phyloP scores from a whole-genome alignment of 2,888 invertebrate genomes.

The Ophraella communa region DNA sequence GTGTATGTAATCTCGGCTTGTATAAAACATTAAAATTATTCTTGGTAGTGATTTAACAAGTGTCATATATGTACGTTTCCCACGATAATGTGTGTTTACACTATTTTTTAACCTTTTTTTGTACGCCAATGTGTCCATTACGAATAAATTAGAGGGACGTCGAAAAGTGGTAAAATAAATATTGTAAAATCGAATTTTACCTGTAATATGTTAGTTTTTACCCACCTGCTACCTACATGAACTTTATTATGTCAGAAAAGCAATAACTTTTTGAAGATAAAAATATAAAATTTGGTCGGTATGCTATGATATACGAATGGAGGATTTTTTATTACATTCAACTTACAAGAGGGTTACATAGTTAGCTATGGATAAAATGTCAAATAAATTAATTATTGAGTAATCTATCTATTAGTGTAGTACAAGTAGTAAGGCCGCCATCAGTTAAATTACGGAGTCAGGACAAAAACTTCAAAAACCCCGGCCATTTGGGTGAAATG shows the following conservation, averaged over 20 bases:
- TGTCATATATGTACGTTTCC: conserved; percentile 37
- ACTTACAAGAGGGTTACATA: too few species aligned
- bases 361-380: too few species aligned
- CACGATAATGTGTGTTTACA: conserved; percentile 36
- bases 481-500: too few species aligned
- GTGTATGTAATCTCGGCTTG: not conserved
- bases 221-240: conserved; percentile 4
- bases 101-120: conserved; percentile 30
- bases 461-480: too few species aligned
- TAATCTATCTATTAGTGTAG: too few species aligned
- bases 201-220: not conserved
- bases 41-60: conserved; percentile 31
- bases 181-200: not conserved
- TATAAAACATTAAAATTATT: conserved; percentile 25
- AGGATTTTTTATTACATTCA: too few species aligned
- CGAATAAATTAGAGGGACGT: conserved; percentile 24
- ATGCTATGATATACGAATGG: too few species aligned
- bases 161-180: conserved; percentile 32
- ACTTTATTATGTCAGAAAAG: not conserved
- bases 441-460: too few species aligned
- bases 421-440: too few species aligned
- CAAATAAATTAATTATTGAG: too few species aligned
- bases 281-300: too few species aligned
- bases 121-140: conserved; percentile 35
- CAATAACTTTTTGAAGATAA: not conserved